Conservation (phyloP, 1,140 invertebrate genomes). For the Drosophila kepulauana region DNA sequence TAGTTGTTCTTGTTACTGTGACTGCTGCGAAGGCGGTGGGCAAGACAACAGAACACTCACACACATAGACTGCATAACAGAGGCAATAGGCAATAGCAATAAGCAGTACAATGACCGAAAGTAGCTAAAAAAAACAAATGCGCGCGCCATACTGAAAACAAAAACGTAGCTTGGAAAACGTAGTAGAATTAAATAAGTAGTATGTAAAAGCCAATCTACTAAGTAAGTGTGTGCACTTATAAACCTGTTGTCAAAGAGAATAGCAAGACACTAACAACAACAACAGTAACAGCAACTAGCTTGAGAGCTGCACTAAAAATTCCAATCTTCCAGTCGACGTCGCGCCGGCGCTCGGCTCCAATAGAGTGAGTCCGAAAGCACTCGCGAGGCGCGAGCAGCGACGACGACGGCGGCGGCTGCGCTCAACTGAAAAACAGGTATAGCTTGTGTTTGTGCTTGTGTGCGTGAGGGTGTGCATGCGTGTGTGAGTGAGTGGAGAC, state of each 20-base stretch:
- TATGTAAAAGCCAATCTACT: conserved; percentile 48
- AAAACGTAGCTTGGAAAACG: conserved; percentile 57
- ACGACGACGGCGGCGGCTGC: conserved; percentile 39
- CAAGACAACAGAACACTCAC: conserved; percentile 26
- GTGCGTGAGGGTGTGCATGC: conserved; percentile 34
- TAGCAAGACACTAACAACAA: conserved; percentile 52
- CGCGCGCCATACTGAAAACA: conserved; percentile 41
- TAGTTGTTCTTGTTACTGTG: conserved; percentile 24
- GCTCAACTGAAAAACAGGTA: conserved; percentile 66
- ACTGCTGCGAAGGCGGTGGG: conserved; percentile 23
- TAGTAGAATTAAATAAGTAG: conserved; percentile 57
- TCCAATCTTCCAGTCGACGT: conserved; percentile 75
- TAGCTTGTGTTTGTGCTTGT: conserved; percentile 56
- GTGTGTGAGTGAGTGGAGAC: conserved; percentile 46
- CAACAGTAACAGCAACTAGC: conserved; percentile 45
- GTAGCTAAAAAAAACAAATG: conserved; percentile 64
- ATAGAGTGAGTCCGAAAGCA: conserved; percentile 45
- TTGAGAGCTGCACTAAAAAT: conserved; percentile 70
- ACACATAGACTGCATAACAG: neutral
- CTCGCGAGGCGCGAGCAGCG: conserved; percentile 31
- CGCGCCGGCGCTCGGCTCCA: conserved; percentile 60
- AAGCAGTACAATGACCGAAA: conserved; percentile 78
- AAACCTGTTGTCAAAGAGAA: conserved; percentile 65
- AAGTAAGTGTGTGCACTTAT: conserved; percentile 35
- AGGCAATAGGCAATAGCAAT: conserved; percentile 18